Evolutionary conservation across 2,797 vertebrate species (phyloP), one percentile per base, ranked within the genome.

Genomic region (Lacerta agilis): DNA sequence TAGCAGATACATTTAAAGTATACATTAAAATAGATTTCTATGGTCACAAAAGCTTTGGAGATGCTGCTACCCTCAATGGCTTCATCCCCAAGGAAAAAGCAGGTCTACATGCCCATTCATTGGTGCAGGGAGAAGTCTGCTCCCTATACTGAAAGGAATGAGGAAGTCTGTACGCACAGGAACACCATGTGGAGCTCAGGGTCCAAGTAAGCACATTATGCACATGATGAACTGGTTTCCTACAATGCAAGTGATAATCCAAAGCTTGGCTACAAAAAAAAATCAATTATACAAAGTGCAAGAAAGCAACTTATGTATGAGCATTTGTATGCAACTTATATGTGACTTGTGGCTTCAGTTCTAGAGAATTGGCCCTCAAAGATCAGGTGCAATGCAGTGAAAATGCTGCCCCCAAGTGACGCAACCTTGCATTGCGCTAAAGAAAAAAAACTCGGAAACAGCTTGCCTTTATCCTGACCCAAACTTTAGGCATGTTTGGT

Each of bases 371-470:
- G 49, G 17, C 15, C 20, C 66, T 3, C 64, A 86, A 4, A 0
- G 85, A 36, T 17, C 79, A 45, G 72, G n/a, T 86, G 69, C 0
- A 0, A 91, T 84, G 81, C 89, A 86, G 85, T n/a, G 43, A n/a
- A 87, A 79, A 38, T 5, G 43, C 25, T 79, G 41, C 75, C 80
- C 81, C 33, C 85, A 79, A 66, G 80, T 86, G 90, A 89, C 2
- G 72, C 82, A 79, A 85, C 27, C n/a, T 77, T 88, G 83, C 15
- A 67, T 88, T 91, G 83, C 87, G 36, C 55, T 64, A 81, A 80
- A 80, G 27, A 27, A 55, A 79, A 13, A 49, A 15, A 87, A 85
- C 9, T 1, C 0, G 69, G 23, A 15, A 91, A 87, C 76, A 85
- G 90, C 10, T 61, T 0, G 8, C 76, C 0, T 1, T 43, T 20